Percentiles rank a stretch among this genome's conserved stretches.
Conservation (phyloP, 2,797 vertebrate species). For the Acanthurus lineatus region DNA sequence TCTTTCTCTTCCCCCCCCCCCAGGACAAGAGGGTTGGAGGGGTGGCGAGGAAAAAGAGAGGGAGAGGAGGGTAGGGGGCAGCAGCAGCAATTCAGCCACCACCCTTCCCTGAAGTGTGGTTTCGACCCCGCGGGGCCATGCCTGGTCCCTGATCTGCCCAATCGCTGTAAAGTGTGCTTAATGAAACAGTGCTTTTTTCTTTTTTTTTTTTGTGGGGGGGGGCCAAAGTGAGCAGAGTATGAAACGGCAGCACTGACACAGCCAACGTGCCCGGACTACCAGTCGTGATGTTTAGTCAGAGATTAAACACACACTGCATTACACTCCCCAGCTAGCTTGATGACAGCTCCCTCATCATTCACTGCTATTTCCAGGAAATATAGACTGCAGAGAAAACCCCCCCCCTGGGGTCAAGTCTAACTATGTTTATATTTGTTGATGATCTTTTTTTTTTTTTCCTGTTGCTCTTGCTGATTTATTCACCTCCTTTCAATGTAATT, state of each 20-base stretch:
- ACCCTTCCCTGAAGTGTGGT: constrained; percentile 53
- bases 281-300: constrained; percentile 72
- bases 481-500: constrained; percentile 39
- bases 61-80: neutral
- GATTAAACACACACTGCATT: constrained; percentile 72
- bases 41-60: constrained; percentile 9
- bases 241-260: constrained; percentile 62
- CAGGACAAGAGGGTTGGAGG: constrained; percentile 45
- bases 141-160: constrained; percentile 32
- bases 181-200: constrained; percentile 62
- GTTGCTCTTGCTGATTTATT: constrained; percentile 61
- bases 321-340: constrained; percentile 52
- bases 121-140: constrained; percentile 35
- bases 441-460: constrained; percentile 38
- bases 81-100: constrained; percentile 58
- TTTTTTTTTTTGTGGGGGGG: constrained; percentile 56
- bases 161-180: constrained; percentile 49
- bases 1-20: constrained; percentile 53
- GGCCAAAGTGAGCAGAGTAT: constrained; percentile 60
- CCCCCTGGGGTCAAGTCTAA: constrained; percentile 54
- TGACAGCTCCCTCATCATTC: constrained; percentile 66
- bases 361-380: constrained; percentile 56
- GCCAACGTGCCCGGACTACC: constrained; percentile 74
- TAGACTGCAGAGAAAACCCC: constrained; percentile 39
- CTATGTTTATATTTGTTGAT: constrained; percentile 64